These are phyloP conservation scores for Hormiphora californensis DNA, from an alignment of 37 sponge, comb jelly and placozoan genomes.

Conservation along the genomic window DNA sequence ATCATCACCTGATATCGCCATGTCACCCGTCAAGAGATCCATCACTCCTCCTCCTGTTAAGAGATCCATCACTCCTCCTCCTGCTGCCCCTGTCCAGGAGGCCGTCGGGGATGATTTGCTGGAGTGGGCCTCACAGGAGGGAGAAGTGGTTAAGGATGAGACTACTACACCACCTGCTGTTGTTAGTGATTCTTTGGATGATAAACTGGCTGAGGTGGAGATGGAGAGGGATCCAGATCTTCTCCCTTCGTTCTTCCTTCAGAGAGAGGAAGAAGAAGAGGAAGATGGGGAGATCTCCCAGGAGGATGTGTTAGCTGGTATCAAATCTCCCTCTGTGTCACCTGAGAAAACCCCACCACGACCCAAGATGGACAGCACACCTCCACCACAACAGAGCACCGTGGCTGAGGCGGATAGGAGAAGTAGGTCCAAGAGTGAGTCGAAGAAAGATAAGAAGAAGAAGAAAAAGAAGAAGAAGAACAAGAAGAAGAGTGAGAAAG, in stretches of 20 bases:
- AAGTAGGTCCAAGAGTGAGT: not conserved
- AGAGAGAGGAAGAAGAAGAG: not conserved
- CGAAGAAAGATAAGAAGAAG: constrained; percentile 7
- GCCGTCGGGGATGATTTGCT: constrained; percentile 19
- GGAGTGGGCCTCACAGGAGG: constrained; percentile 39
- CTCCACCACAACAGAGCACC: not conserved
- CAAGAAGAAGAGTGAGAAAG: not conserved
- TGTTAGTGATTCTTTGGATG: not conserved
- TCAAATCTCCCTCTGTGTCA: constrained; percentile 29
- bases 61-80: not conserved
- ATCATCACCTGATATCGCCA: too few species aligned
- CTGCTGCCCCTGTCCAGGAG: not conserved
- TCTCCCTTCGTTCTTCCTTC: not conserved
- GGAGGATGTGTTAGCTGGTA: not conserved
- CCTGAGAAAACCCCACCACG: not conserved
- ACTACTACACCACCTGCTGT: not conserved
- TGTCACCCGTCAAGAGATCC: too few species aligned
- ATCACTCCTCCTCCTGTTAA: not conserved
- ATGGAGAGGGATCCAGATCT: not conserved
- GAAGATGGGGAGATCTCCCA: not conserved
- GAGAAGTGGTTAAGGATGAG: not conserved
- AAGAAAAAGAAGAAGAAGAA: constrained; percentile 55
- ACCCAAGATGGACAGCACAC: not conserved
- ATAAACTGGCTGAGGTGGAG: not conserved
- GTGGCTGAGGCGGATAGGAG: not conserved